A percentile compares a stretch with the other conserved stretches of the same genome.
Conservation (phyloP, 2,113 vertebrate genomes). For the Mustelus asterias region DNA sequence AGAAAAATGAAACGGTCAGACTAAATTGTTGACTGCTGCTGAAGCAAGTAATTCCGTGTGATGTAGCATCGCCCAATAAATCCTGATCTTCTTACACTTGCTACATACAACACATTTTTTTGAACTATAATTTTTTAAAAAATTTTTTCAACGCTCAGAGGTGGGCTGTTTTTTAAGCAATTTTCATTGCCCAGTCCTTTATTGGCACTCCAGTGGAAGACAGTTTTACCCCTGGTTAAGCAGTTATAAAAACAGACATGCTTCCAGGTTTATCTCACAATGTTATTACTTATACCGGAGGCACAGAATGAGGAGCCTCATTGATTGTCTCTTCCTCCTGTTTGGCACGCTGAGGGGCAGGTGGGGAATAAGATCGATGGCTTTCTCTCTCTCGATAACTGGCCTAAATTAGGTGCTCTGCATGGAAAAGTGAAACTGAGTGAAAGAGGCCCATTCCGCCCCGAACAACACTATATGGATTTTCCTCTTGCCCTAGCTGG, state of each 20-base stretch:
- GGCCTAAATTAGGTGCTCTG: neutral
- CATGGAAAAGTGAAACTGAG: neutral
- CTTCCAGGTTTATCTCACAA: neutral
- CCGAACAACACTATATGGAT: neutral
- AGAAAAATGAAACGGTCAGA: neutral
- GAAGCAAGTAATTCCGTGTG: neutral
- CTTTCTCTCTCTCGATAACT: neutral
- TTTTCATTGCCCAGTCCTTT: neutral
- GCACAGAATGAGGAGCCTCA: neutral
- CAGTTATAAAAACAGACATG: neutral
- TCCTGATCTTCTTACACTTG: neutral
- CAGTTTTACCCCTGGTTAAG: neutral
- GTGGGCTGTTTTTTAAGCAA: neutral
- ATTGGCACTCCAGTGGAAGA: neutral
- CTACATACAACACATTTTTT: neutral
- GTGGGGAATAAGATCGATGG: neutral
- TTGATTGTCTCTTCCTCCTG: neutral
- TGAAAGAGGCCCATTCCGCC: neutral
- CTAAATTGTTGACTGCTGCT: neutral
- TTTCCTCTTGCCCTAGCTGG: neutral
- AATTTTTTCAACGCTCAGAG: neutral
- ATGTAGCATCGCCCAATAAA: neutral
- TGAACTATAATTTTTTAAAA: neutral
- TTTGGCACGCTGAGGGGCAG: neutral
- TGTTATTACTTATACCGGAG: neutral